Base-by-base conservation (phyloP, 2,797 vertebrate species). In the Nannoperca obscura region DNA sequence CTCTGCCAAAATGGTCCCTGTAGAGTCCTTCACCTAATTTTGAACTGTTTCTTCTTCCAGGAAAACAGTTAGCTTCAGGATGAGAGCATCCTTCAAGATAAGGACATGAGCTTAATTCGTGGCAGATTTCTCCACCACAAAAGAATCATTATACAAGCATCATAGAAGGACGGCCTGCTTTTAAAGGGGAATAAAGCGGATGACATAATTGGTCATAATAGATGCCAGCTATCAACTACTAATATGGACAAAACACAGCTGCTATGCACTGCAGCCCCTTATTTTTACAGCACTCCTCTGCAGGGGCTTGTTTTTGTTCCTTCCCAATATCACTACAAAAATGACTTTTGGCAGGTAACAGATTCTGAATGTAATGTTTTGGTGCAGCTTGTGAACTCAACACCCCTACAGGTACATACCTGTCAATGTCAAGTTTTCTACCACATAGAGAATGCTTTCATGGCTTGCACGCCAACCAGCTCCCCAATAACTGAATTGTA, bases 331-430 rank as follows among this genome's bases (percentile, higher is more conserved):
- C 50, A 47, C 36, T 19, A 84, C 76, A 47, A 68, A 86, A 89
- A 89, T 80, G n/a, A 75, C 55, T 87, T 83, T 73, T 88, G 88
- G 81, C 88, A 90, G 85, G 49, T 20, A 83, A 76, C 87, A 82
- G 65, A 74, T 72, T 88, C 52, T 74, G 73, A 82, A 85, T 74
- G 71, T 73, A 74, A 87, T 89, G 78, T 83, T 81, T 76, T 47
- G 71, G 57, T 83, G 75, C 78, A 75, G 77, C 79, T 70, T 82
- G 74, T 84, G 62, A 78, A 74, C 74, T 84, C 61, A 69, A 64
- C 67, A 66, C 34, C 71, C 78, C 79, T 74, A 68, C 80, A 85
- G 82, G 78, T 81, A 62, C 69, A 68, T 46, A 81, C 83, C 77
- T 87, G 81, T 87, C 82, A 84, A 64, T 62, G 83, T 86, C 76